A percentile compares a stretch with the other conserved stretches of the same genome.
Conservation (phyloP, 2,113 vertebrate species). For the Podarcis raffonei region DNA sequence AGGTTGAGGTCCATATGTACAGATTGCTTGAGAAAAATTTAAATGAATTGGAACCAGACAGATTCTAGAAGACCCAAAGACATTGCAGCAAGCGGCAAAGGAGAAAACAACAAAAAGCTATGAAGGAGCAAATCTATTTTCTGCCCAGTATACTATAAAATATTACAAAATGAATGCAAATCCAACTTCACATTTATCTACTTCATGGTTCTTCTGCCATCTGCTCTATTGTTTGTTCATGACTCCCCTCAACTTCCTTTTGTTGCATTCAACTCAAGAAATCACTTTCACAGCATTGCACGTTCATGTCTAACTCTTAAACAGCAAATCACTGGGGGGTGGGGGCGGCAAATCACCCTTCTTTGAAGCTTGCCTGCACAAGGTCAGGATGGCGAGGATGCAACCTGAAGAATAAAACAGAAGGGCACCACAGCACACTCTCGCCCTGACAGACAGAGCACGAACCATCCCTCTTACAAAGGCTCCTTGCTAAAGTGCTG, state of each 20-base stretch:
- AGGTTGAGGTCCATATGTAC: background rate
- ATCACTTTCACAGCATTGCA: background rate
- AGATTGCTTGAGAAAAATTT: background rate
- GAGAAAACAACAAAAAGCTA: background rate
- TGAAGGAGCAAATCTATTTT: background rate
- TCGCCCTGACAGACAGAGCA: background rate
- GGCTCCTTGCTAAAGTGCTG: slow-evolving; percentile 4
- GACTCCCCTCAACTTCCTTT: background rate
- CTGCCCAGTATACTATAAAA: background rate
- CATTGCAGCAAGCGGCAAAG: background rate
- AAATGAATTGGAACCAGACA: background rate
- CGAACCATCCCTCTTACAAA: background rate
- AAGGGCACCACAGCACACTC: fast-evolving
- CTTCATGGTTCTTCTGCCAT: background rate
- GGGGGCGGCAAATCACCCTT: too few species aligned
- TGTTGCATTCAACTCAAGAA: slow-evolving; percentile 20
- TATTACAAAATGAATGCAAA: background rate
- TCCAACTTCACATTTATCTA: background rate
- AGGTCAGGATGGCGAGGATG: background rate
- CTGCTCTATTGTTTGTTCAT: background rate
- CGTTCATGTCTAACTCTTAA: background rate
- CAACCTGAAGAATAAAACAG: background rate
- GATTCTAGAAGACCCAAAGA: background rate
- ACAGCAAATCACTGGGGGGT: fast-evolving
- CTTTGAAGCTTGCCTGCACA: fast-evolving